Evolutionary conservation across 2,888 invertebrate genomes (phyloP), one percentile per base, ranked within the genome.

Genomic region (Andrena dorsata): DNA sequence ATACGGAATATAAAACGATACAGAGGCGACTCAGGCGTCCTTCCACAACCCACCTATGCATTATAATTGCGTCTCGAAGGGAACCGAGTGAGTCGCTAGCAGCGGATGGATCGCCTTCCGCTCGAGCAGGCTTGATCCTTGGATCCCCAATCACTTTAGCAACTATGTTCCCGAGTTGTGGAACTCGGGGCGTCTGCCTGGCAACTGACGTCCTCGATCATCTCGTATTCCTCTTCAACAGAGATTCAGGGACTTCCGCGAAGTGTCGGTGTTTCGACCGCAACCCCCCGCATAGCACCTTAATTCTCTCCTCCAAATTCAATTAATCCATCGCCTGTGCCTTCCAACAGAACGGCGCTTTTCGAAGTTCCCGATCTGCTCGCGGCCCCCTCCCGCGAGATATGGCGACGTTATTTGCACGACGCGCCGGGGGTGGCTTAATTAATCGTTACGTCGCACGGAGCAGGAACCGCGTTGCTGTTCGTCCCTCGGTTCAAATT

Each of bases 361-460:
- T 63, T 51, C 61, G 16, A 35, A 51, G 75, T 61, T 49, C 51
- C 65, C 35, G 63, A 72, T 76, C 65, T n/a, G 20, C 64, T 49
- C 58, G 26, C 10, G 58, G 58, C 49, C 47, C 28, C 13, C 35
- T 32, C 53, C 20, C n/a, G 68, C 32, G 28, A 60, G 64, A 49
- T 26, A 60, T 16, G 10, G 47, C 47, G 16, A n/a, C 56, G 35
- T 49, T 77, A 41, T 65, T 61, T 60, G 56, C 75, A 41, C 65
- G 49, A 26, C 51, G 74, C 69, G 51, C 53, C 60, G 16, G 26
- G 20, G 35, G 47, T 26, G 60, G 49, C 20, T 82, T 76, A 76
- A 85, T 84, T 84, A 79, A 76, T 82, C 73, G 76, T 72, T 41
- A 13, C 69, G 66, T 41, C 35, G 35, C 51, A 26, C 66, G 58